Conservation (phyloP, 2,888 invertebrate species). For the Dryococelus australis region DNA sequence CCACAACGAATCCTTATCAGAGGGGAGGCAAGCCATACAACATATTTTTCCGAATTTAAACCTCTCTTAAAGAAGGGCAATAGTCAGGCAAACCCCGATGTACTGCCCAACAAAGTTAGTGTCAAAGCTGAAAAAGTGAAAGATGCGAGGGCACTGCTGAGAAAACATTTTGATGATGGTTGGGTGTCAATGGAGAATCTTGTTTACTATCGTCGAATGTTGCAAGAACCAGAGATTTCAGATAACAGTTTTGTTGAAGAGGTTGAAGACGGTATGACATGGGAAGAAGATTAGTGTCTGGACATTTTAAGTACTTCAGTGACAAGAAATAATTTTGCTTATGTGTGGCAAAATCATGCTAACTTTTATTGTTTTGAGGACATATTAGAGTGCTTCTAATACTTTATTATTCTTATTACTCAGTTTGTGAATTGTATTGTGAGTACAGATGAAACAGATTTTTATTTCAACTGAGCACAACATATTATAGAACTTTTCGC, state of each 20-base stretch:
- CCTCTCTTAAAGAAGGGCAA: neutral
- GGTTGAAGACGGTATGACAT: neutral
- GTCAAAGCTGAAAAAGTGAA: neutral
- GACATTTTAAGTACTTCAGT: neutral
- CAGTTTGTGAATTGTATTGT: too few species aligned
- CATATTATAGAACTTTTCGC: too few species aligned
- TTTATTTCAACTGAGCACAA: too few species aligned
- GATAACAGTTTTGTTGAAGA: neutral
- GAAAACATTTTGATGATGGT: neutral
- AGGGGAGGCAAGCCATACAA: neutral
- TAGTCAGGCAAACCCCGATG: neutral
- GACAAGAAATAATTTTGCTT: neutral
- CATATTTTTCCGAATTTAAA: neutral
- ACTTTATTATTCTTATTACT: neutral
- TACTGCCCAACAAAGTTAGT: too few species aligned
- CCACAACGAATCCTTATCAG: neutral
- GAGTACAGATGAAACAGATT: too few species aligned
- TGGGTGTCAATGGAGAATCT: neutral
- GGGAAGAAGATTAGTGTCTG: too few species aligned
- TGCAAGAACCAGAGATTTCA: neutral
- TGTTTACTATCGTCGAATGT: neutral
- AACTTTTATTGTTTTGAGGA: neutral
- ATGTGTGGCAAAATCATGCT: neutral
- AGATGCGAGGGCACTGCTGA: neutral
- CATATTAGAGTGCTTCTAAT: neutral